Percentiles rank a stretch among this genome's conserved stretches.
Conservation (phyloP, 2,113 vertebrate species). For the Pao palembangensis region DNA sequence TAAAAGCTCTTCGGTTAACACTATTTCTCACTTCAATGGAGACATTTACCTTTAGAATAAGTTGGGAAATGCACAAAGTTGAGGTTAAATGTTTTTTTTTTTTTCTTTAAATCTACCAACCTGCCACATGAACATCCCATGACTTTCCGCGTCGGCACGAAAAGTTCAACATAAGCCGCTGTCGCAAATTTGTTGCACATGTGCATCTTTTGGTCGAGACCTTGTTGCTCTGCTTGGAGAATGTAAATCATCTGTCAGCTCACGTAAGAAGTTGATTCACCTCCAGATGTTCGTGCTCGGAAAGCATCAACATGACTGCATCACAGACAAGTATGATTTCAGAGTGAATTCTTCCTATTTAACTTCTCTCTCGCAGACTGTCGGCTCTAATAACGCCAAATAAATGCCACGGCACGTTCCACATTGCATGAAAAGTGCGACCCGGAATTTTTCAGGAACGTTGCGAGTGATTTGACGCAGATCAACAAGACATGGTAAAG, state of each 20-base stretch:
- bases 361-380: constrained; percentile 32
- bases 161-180: constrained; percentile 9
- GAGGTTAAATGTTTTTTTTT: neutral
- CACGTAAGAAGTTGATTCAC: constrained; percentile 7
- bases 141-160: constrained; percentile 8
- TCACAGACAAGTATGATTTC: constrained; percentile 10
- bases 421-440: constrained; percentile 24
- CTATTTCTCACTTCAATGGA: neutral
- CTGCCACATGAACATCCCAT: neutral
- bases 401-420: constrained; percentile 37
- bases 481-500: constrained; percentile 54
- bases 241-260: constrained; percentile 28
- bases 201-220: constrained; percentile 12
- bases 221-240: constrained; percentile 6
- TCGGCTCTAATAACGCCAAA: constrained; percentile 43
- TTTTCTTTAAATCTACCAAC: neutral
- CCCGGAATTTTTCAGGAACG: constrained; percentile 49
- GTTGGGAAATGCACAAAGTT: too few relatives aligned
- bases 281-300: constrained; percentile 14
- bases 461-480: constrained; percentile 51
- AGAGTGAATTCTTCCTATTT: constrained; percentile 24
- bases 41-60: neutral
- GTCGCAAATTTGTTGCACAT: constrained; percentile 13
- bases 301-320: constrained; percentile 21
- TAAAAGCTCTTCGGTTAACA: neutral